Evolutionary conservation across 1,140 invertebrate species (phyloP).

Genomic region (Rhyacophila brunnea): DNA sequence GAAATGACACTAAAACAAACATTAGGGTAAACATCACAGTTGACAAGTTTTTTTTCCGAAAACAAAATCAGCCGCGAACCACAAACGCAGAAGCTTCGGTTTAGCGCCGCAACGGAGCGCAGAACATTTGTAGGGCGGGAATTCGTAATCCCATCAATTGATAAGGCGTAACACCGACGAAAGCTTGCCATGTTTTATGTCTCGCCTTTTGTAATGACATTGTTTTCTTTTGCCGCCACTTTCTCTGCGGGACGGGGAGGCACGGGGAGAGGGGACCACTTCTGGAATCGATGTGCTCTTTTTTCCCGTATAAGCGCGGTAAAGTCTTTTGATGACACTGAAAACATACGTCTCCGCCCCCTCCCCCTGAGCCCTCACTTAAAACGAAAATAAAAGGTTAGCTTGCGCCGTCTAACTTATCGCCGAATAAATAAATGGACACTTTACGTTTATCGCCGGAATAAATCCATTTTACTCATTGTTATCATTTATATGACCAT

Average conservation of each 20-base stretch:
- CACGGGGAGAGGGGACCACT: background rate
- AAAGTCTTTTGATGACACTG: conserved; percentile 29
- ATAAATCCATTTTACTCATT: too few species aligned
- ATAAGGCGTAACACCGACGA: conserved; percentile 33
- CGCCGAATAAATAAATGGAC: background rate
- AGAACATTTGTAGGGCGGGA: conserved; percentile 4
- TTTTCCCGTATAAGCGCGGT: conserved; percentile 22
- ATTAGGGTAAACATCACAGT: too few species aligned
- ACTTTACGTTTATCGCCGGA: too few species aligned
- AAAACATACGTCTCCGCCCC: conserved; percentile 17
- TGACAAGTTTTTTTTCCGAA: too few species aligned
- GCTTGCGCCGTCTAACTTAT: conserved; percentile 26
- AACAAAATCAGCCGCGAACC: too few species aligned
- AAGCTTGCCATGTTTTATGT: conserved; percentile 30
- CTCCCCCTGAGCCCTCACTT: conserved; percentile 4
- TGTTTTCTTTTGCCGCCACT: conserved; percentile 27
- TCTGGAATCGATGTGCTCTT: conserved; percentile 3
- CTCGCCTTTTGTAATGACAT: conserved; percentile 31
- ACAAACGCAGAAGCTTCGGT: too few species aligned
- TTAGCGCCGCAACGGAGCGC: too few species aligned
- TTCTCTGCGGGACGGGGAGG: background rate
- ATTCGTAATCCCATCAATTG: conserved; percentile 36
- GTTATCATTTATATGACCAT: too few species aligned
- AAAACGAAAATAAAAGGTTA: conserved; percentile 17
- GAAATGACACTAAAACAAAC: too few species aligned